Evolutionary conservation across 2,888 invertebrate species (phyloP), one percentile per base, ranked within the genome.

Genomic region (Plusia festucae): DNA sequence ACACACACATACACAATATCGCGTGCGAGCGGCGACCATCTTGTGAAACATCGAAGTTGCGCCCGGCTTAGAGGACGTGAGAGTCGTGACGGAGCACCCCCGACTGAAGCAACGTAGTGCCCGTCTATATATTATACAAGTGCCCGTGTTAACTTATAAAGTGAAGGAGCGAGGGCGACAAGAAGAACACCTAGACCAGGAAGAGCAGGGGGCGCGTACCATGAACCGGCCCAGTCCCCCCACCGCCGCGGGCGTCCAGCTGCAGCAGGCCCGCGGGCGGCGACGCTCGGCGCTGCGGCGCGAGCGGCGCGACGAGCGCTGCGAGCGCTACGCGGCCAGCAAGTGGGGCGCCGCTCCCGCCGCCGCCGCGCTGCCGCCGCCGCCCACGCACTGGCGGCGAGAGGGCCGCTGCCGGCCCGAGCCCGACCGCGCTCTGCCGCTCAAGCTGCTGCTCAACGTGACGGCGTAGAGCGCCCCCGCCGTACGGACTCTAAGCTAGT

Each of bases 311-410:
- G 84, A 81, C 71, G 83, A 88, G 65, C 87, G 92, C 51, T 88
- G 88, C 62, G 93, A 93, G 82, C 92, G 93, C 75, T 93, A 91
- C 89, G 98, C 98, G 76, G 97, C 97, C 86, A 97, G 97, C 88
- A 98, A 97, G 91, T 98, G 97, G 95, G 97, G 97, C 85, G 97
- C 97, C 81, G 97, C 98, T 62, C 98, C 98, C 58, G 96, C 97
- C 65, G 97, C 98, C 53, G 96, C 96, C 81, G 96, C 97, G 74
- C 93, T 98, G 85, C 98, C 98, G 68, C 97, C 97, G 88, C 98
- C 98, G 82, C 98, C 98, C 68, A 96, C 96, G 77, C 97, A 97
- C 91, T 98, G 98, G 98, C 96, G 90, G 79, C 91, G 91, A 81
- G 92, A 90, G 63, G 93, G 92, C 80, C 92, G 93, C 83, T 95